Evolutionary conservation across 2,113 vertebrate species (phyloP).

Genomic region (Sinocyclocheilus grahami): DNA sequence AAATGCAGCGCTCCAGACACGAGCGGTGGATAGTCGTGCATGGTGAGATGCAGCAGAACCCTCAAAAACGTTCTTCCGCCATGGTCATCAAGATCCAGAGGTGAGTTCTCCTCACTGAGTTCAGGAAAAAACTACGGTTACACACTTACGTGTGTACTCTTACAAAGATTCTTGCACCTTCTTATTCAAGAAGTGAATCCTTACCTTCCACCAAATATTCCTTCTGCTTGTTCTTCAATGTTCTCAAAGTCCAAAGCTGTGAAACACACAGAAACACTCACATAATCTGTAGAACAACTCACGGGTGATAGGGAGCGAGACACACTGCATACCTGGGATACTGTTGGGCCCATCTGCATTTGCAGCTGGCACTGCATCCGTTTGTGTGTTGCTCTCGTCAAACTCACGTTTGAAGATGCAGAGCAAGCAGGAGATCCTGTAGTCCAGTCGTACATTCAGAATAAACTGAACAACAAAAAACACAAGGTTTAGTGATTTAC

Average conservation of each 20-base stretch:
- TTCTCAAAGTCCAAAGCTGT: slow-evolving; percentile 94
- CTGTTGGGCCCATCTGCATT: slow-evolving; percentile 80
- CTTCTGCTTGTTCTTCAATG: slow-evolving; percentile 96
- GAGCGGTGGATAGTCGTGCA: slow-evolving; percentile 97
- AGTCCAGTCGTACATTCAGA: slow-evolving; percentile 94
- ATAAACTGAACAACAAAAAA: slow-evolving; percentile 82
- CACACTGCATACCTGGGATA: slow-evolving; percentile 50
- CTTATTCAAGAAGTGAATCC: slow-evolving; percentile 47
- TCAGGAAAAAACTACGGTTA: background rate
- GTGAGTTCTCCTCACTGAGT: slow-evolving; percentile 92
- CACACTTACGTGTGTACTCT: background rate
- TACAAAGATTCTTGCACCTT: background rate
- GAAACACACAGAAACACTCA: slow-evolving; percentile 52
- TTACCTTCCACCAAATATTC: slow-evolving; percentile 97
- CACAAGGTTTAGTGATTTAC: background rate
- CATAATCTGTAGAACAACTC: background rate
- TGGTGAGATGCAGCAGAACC: slow-evolving; percentile 92
- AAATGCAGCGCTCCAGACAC: slow-evolving; percentile 95
- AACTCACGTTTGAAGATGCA: slow-evolving; percentile 98
- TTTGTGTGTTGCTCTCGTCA: slow-evolving; percentile 93
- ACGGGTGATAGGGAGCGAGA: too few species aligned
- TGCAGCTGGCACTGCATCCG: slow-evolving; percentile 72
- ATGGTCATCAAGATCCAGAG: slow-evolving; percentile 92
- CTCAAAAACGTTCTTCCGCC: slow-evolving; percentile 93
- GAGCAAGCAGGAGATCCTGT: slow-evolving; percentile 97